phyloP scores from a whole-genome alignment of 1,140 invertebrate species.

The Acromyrmex heyeri region DNA sequence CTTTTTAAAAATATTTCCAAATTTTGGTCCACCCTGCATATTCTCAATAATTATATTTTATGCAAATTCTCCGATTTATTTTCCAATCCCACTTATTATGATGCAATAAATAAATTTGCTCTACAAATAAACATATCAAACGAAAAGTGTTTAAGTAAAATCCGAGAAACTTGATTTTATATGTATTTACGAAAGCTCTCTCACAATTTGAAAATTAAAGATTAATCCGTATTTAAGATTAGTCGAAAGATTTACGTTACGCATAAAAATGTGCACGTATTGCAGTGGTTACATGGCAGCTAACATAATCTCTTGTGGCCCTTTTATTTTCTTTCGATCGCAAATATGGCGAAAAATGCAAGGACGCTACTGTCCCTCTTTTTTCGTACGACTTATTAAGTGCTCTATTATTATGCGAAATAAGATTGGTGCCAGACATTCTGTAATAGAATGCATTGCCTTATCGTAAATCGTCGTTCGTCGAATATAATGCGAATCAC shows the following conservation, averaged over 20 bases:
- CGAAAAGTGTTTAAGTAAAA: constrained; percentile 1
- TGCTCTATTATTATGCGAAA: constrained; percentile 38
- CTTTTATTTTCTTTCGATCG: neutral
- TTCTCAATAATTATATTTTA: neutral
- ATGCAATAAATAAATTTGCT: constrained; percentile 1
- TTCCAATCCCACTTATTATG: neutral
- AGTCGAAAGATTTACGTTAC: constrained; percentile 9
- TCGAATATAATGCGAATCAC: constrained; percentile 21
- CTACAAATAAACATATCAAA: neutral
- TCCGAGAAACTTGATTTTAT: neutral
- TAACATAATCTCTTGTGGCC: constrained; percentile 19
- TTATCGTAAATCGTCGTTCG: constrained; percentile 6
- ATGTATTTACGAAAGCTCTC: constrained; percentile 7
- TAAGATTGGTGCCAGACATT: constrained; percentile 28
- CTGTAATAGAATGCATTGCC: constrained; percentile 7
- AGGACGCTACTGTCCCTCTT: neutral
- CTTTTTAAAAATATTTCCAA: no score
- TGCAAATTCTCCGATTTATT: constrained; percentile 5
- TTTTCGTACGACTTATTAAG: constrained; percentile 8
- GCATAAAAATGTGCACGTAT: constrained; percentile 12
- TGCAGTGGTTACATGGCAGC: constrained; percentile 26
- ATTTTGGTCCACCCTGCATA: no score
- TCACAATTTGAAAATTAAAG: constrained; percentile 6
- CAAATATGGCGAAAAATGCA: constrained; percentile 29
- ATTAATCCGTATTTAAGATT: constrained; percentile 14